Conservation (phyloP, 1,140 invertebrate species). For the Cydia fagiglandana region DNA sequence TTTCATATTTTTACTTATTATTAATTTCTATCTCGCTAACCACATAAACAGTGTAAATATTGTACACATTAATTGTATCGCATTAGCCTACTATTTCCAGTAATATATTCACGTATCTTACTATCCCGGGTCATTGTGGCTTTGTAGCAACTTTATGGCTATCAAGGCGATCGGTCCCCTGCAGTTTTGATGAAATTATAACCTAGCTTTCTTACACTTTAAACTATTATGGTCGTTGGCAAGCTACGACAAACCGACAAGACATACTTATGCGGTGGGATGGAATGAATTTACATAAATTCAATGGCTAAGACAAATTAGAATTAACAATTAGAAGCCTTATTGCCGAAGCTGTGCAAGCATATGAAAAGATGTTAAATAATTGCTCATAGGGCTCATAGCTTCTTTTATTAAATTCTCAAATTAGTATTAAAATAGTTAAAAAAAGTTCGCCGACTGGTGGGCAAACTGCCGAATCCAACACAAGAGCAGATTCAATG, state of each 20-base stretch:
- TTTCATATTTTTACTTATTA: too few species aligned
- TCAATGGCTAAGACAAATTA: too few species aligned
- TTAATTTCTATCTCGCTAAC: slow-evolving; percentile 38
- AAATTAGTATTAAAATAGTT: too few species aligned
- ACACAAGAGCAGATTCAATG: too few species aligned
- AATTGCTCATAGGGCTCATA: too few species aligned
- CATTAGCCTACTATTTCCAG: not conserved
- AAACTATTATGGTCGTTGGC: not conserved
- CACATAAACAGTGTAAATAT: slow-evolving; percentile 33
- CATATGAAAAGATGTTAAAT: too few species aligned
- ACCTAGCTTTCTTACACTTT: not conserved
- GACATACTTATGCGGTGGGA: not conserved
- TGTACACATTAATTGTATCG: slow-evolving; percentile 34
- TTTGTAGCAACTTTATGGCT: slow-evolving; percentile 17
- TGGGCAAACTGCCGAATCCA: too few species aligned
- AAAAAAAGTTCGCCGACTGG: too few species aligned
- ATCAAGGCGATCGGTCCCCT: not conserved
- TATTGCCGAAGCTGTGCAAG: too few species aligned
- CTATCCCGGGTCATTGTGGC: not conserved
- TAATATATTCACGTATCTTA: not conserved
- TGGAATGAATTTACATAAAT: not conserved
- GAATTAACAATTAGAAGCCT: too few species aligned
- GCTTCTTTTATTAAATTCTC: too few species aligned
- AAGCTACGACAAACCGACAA: not conserved
- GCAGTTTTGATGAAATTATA: slow-evolving; percentile 14